Base-by-base conservation (phyloP, 1,140 invertebrate species). In the Nymphalis io region DNA sequence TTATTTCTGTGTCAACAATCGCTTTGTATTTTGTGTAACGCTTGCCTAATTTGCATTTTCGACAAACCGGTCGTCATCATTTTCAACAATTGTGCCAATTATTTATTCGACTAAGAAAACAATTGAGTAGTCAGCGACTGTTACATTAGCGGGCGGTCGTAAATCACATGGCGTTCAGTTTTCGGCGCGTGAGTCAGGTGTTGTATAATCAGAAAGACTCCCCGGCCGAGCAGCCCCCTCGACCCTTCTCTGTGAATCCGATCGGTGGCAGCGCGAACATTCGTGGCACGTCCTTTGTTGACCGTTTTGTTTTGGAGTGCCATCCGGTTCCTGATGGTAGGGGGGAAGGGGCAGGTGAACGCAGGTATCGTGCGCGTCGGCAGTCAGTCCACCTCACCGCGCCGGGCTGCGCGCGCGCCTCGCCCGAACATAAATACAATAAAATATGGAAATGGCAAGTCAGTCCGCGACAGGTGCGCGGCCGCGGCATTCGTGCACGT, bases 281-380 rank as follows among this genome's bases (percentile, higher is more conserved):
- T 87, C 80, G 85, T 87, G 87, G 87, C 88, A 90, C 84, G 85
- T 90, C 88, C 87, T 90, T 88, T 88, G 88, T 90, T 88, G 86
- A 87, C 85, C 84, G 87, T 89, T 90, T 90, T 90, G 88, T 90
- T 89, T 90, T 90, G 88, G 86, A 90, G 84, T 82, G 85, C 86
- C 88, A 89, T 90, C 87, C 87, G 87, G 88, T 90, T 90, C 86
- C 87, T 87, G 80, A 82, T 85, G 81, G 85, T 80, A 79, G 84
- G 82, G 83, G 79, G 80, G 73, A 77, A 85, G 85, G 85, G 87
- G 82, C 84, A 87, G 85, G 84, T 88, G 85, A 83, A 82, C 84
- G 87, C 87, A 89, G 87, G 87, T 88, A 88, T 79, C 81, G 84
- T 77, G 84, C 80, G 78, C 80, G 76, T 72, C 81, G 79, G 76